phyloP scores from a whole-genome alignment of 2,113 vertebrate genomes.

The Heloderma charlesbogerti region DNA sequence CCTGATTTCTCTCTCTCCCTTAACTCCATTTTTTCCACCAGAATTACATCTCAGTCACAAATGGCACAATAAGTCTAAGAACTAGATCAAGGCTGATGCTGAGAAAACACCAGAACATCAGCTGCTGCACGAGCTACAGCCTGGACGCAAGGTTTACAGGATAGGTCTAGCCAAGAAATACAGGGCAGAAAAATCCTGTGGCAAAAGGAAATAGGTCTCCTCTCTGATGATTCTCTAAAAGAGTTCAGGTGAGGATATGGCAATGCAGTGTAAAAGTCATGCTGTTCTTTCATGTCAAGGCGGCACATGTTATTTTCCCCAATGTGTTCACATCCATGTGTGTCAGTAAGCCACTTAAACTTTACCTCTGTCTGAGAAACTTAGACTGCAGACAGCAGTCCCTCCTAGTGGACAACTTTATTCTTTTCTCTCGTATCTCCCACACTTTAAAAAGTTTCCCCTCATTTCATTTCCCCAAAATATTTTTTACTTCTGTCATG shows the following conservation, averaged over 20 bases:
- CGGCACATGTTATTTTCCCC: slow-evolving; percentile 33
- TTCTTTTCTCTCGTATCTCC: not conserved
- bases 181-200: not conserved
- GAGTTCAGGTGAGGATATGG: slow-evolving; percentile 45
- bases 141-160: slow-evolving; percentile 13
- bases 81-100: accelerated
- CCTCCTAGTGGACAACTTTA: slow-evolving; percentile 47
- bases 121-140: not conserved
- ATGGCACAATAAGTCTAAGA: not conserved
- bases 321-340: not conserved
- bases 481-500: too few species aligned
- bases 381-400: slow-evolving; percentile 50
- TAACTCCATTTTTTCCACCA: not conserved
- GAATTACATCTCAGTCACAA: not conserved
- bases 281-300: slow-evolving; percentile 56
- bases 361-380: slow-evolving; percentile 59
- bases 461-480: too few species aligned
- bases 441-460: not conserved
- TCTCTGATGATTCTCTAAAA: not conserved
- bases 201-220: not conserved
- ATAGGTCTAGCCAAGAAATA: slow-evolving; percentile 24
- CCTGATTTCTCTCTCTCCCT: not conserved
- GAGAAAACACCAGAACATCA: not conserved
- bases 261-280: slow-evolving; percentile 37
- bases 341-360: slow-evolving; percentile 63